These are phyloP conservation scores for Platycheirus rosarum DNA, from an alignment of 2,888 invertebrate species.

Conservation along the genomic window DNA sequence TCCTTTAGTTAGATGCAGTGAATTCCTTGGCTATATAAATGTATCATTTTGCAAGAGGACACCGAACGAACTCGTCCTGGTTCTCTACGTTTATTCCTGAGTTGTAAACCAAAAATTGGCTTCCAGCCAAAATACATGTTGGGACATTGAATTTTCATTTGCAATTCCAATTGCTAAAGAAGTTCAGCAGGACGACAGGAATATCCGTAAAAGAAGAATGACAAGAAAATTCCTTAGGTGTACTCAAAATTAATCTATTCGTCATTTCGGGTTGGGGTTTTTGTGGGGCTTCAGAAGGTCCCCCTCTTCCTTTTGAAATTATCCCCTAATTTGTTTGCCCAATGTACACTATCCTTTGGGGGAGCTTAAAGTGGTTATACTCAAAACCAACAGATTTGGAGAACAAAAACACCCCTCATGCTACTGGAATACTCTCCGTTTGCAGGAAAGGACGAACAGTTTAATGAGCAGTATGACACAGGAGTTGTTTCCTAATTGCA, in stretches of 20 bases:
- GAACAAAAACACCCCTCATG: slow-evolving; percentile 9
- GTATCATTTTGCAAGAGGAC: slow-evolving; percentile 11
- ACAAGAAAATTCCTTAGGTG: slow-evolving; percentile 62
- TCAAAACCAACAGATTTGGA: slow-evolving; percentile 18
- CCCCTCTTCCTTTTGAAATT: slow-evolving; percentile 27
- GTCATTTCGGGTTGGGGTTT: slow-evolving; percentile 45
- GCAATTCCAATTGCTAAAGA: slow-evolving; percentile 54
- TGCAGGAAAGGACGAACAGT: slow-evolving; percentile 44
- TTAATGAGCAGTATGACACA: slow-evolving; percentile 66
- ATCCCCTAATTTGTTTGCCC: slow-evolving; percentile 70
- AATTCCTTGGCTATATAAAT: slow-evolving; percentile 34
- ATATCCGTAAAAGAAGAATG: slow-evolving; percentile 9
- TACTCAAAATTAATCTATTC: slow-evolving; percentile 72
- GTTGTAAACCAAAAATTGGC: slow-evolving; percentile 70
- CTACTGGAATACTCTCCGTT: not conserved
- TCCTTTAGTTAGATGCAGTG: slow-evolving; percentile 5
- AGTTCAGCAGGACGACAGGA: not conserved
- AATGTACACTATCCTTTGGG: slow-evolving; percentile 40
- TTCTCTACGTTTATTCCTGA: not conserved
- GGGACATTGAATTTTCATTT: slow-evolving; percentile 73
- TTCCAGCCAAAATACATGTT: slow-evolving; percentile 64
- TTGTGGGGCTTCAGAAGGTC: not conserved
- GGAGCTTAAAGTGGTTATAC: slow-evolving; percentile 56
- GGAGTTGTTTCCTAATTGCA: slow-evolving; percentile 61
- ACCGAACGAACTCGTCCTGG: slow-evolving; percentile 2